Evolutionary conservation across 2,888 invertebrate genomes (phyloP).

Genomic region (Thera britannica): DNA sequence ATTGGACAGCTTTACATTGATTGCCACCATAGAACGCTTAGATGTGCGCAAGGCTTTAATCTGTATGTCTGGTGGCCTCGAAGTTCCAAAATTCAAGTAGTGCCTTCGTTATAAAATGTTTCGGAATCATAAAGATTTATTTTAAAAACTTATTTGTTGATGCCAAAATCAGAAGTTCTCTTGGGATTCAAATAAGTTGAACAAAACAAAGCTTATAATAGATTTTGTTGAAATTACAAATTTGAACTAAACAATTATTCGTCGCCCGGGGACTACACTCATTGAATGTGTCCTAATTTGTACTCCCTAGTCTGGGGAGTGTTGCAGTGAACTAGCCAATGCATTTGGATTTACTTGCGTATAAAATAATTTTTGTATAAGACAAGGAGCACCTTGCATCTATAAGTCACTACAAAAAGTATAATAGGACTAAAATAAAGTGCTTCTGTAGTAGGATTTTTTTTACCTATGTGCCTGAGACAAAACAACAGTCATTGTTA

Average conservation of each 20-base stretch:
- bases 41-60: too few relatives aligned
- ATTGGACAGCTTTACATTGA: too few relatives aligned
- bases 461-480: too few relatives aligned
- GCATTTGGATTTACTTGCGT: neutral
- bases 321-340: neutral
- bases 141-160: neutral
- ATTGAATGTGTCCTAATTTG: conserved; percentile 5
- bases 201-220: neutral
- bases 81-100: too few relatives aligned
- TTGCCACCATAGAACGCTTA: too few relatives aligned
- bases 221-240: conserved; percentile 4
- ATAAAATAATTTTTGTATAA: neutral
- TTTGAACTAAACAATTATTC: neutral
- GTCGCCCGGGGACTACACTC: neutral
- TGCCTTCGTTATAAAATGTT: too few relatives aligned
- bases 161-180: neutral
- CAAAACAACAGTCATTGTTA: too few relatives aligned
- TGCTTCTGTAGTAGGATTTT: too few relatives aligned
- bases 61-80: too few relatives aligned
- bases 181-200: neutral
- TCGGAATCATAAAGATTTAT: neutral
- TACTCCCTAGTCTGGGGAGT: neutral
- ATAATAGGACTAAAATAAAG: too few relatives aligned
- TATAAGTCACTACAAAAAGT: too few relatives aligned
- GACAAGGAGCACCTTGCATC: too few relatives aligned